phyloP scores from a whole-genome alignment of 2,113 vertebrate species.

The Syngnathus floridae region DNA sequence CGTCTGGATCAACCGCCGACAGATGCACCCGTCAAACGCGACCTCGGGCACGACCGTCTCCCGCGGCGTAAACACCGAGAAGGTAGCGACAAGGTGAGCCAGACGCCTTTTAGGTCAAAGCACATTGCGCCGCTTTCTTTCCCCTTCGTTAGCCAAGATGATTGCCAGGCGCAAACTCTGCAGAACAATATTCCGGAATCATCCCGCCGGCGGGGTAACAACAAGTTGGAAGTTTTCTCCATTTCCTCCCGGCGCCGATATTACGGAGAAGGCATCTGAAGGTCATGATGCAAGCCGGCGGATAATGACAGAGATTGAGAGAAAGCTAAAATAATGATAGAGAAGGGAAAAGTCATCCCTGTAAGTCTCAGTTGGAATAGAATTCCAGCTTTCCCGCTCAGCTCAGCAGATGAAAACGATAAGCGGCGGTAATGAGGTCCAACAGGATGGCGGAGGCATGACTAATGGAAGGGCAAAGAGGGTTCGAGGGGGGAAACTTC shows the following conservation, averaged over 20 bases:
- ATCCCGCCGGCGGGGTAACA: conserved; percentile 51
- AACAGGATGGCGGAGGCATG: conserved; percentile 51
- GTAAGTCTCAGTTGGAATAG: conserved; percentile 54
- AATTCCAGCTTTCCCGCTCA: conserved; percentile 43
- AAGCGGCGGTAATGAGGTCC: conserved; percentile 64
- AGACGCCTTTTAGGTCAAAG: conserved; percentile 40
- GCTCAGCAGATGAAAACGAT: conserved; percentile 60
- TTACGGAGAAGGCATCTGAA: conserved; percentile 62
- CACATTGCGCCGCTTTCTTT: conserved; percentile 39
- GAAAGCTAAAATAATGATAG: conserved; percentile 19
- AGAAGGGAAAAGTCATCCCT: conserved; percentile 38
- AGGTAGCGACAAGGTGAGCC: conserved; percentile 7
- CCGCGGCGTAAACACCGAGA: conserved; percentile 2
- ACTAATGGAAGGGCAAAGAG: conserved; percentile 54
- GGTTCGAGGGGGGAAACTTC: background rate
- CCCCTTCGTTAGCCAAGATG: conserved; percentile 51
- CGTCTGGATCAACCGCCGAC: background rate
- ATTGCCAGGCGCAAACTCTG: conserved; percentile 34
- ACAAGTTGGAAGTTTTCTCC: conserved; percentile 60
- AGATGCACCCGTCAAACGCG: conserved; percentile 2
- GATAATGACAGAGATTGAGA: conserved; percentile 3
- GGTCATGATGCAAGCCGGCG: conserved; percentile 58
- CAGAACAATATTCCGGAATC: conserved; percentile 44
- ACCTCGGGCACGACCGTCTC: background rate
- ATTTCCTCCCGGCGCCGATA: conserved; percentile 50